A percentile compares a stretch with the other conserved stretches of the same genome.
These are phyloP conservation scores for Muntiacus muntjak DNA, from an alignment of 2,113 vertebrate genomes.

Conservation along the genomic window DNA sequence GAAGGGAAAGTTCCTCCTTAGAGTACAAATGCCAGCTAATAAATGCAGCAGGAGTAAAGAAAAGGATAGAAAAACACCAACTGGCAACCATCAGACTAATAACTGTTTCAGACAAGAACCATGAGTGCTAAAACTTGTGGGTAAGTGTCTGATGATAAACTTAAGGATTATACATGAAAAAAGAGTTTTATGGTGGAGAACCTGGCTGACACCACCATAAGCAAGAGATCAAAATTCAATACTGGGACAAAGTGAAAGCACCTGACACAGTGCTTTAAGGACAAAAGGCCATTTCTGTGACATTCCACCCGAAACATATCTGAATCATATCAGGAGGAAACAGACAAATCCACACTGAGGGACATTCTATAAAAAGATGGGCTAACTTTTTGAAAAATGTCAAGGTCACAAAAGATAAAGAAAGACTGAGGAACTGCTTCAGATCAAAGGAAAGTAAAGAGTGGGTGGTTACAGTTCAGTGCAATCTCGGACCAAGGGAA, in stretches of 20 bases:
- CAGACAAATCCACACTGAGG: not conserved
- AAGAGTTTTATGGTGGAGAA: not conserved
- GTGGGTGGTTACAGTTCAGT: not conserved
- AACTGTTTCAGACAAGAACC: not conserved
- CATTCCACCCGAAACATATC: not conserved
- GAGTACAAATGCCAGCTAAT: not conserved
- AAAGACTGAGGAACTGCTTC: not conserved
- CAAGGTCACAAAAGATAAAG: not conserved
- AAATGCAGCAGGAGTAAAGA: not conserved
- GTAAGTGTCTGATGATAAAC: not conserved
- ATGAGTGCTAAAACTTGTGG: not conserved
- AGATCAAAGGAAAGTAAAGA: not conserved
- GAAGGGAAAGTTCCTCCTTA: not conserved
- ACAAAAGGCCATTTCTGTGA: not conserved
- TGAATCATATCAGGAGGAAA: not conserved
- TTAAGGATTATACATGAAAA: not conserved
- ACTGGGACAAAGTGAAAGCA: not conserved
- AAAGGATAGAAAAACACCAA: not conserved
- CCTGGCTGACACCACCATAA: not conserved
- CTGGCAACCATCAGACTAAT: not conserved
- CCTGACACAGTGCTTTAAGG: not conserved
- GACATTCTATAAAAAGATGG: not conserved
- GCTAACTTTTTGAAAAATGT: slow-evolving; percentile 13
- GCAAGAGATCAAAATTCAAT: not conserved
- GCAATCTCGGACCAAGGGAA: not conserved